These are phyloP conservation scores for Cepphus grylle DNA, from an alignment of 2,113 vertebrate species.

Conservation along the genomic window DNA sequence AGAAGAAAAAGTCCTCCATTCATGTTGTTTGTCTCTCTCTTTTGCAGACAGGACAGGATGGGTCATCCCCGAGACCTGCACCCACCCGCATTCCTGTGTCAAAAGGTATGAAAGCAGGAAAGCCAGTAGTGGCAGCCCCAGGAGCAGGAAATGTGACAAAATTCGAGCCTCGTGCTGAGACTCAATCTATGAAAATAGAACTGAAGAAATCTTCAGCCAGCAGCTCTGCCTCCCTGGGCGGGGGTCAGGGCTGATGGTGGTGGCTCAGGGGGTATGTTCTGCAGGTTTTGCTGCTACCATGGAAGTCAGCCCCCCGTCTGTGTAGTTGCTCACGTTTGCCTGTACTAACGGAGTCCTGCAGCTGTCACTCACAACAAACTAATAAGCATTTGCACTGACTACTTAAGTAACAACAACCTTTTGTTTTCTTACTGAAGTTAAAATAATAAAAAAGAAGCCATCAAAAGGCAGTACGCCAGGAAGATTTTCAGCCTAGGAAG, in stretches of 20 bases:
- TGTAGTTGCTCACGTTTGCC: conserved; percentile 38
- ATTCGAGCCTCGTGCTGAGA: conserved; percentile 88
- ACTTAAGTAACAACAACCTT: conserved; percentile 31
- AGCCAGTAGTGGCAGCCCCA: conserved; percentile 83
- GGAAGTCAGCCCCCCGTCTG: conserved; percentile 51
- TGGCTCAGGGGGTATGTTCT: conserved; percentile 79
- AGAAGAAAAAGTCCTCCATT: not conserved
- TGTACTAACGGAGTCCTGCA: conserved; percentile 70
- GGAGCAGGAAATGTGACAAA: conserved; percentile 86
- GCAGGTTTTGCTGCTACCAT: conserved; percentile 68
- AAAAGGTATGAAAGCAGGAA: conserved; percentile 92
- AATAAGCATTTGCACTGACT: conserved; percentile 63
- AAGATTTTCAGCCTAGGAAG: not conserved
- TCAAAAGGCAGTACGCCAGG: not conserved
- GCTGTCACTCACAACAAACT: conserved; percentile 63
- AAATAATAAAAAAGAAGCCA: not conserved
- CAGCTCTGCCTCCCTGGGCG: conserved; percentile 76
- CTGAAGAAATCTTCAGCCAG: conserved; percentile 88
- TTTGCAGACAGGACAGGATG: conserved; percentile 84
- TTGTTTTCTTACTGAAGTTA: conserved; percentile 4
- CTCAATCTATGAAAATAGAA: conserved; percentile 94
- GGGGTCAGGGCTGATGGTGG: conserved; percentile 84
- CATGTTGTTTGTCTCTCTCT: conserved; percentile 35
- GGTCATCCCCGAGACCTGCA: conserved; percentile 80
- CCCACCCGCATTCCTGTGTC: conserved; percentile 92